Base-by-base conservation (phyloP, 2,113 vertebrate genomes). In the Bagarius yarrelli region DNA sequence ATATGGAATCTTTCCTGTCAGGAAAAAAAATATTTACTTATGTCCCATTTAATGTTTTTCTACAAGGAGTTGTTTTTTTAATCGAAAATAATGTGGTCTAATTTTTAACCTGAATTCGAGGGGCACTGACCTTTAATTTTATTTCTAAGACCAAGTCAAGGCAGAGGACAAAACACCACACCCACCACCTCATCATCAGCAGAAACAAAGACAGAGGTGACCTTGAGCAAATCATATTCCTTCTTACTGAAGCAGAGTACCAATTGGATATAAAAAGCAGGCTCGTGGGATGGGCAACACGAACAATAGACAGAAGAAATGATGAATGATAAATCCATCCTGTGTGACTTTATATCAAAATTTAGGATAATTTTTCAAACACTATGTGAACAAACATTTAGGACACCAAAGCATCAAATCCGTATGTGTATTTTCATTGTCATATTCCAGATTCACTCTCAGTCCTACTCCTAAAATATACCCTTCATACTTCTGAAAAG, bases 121-220 rank as follows among this genome's bases (percentile, higher is more conserved):
- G 64, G 85, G 85, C 60, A 57, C 52, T 55, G 77, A 67, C 79
- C 23, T 74, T 67, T 85, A 85, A 91, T 89, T 81, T 87, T 69
- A 89, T 89, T 89, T 81, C 81, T 81, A 83, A 67, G 75, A 75
- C 71, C 57, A 67, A 84, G 84, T 85, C 78, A 81, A 79, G 57
- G 73, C 71, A 71, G 69, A 57, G 76, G 70, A 60, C 59, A 86
- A 70, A 52, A 87, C 78, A 82, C n/a, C 36, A 70, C 61, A 44
- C 76, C 52, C 40, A 66, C 71, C 40, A 30, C 83, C 72, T 84
- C 56, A 55, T 83, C 66, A 72, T 34, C 56, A 79, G 81, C 72
- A 56, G 63, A 55, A 79, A 85, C 80, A 85, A 79, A 79, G 80
- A 78, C 50, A 61, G 72, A 85, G 80, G 82, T 87, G 87, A 89